A percentile compares a stretch with the other conserved stretches of the same genome.
These are phyloP conservation scores for Papilio polytes DNA, from an alignment of 1,140 invertebrate genomes.

Conservation along the genomic window DNA sequence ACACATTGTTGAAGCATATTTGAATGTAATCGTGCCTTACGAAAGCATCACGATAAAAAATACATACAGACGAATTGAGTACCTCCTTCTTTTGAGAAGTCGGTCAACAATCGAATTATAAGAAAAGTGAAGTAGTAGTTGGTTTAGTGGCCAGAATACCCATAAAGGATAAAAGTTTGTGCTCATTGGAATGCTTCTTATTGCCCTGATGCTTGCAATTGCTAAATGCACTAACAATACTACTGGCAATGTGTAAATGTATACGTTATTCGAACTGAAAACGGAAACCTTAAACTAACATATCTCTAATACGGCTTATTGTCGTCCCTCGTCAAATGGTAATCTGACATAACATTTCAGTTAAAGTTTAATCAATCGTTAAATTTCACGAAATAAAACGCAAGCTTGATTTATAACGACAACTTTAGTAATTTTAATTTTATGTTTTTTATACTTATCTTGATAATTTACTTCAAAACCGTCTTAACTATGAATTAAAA, in stretches of 20 bases:
- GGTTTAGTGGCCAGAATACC: no score
- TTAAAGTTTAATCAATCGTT: constrained; percentile 4
- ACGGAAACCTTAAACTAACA: constrained; percentile 10
- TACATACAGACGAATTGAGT: no score
- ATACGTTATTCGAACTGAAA: not conserved
- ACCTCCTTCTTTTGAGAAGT: no score
- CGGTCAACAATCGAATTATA: no score
- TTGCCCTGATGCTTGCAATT: not conserved
- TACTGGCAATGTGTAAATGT: not conserved
- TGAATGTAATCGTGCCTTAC: no score
- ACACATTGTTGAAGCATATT: no score
- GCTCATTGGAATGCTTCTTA: no score
- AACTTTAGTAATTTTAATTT: not conserved
- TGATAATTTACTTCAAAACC: not conserved
- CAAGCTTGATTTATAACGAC: not conserved
- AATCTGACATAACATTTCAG: constrained; percentile 11
- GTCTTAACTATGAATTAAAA: not conserved
- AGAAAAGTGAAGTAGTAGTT: no score
- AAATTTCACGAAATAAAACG: constrained; percentile 10
- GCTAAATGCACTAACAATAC: not conserved
- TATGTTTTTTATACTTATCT: not conserved
- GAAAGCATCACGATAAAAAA: no score
- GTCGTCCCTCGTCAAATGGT: constrained; percentile 4
- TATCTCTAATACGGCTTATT: constrained; percentile 7
- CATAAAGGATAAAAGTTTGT: no score